Base-by-base conservation (phyloP, 2,113 vertebrate genomes). In the Phalacrocorax pelagicus region DNA sequence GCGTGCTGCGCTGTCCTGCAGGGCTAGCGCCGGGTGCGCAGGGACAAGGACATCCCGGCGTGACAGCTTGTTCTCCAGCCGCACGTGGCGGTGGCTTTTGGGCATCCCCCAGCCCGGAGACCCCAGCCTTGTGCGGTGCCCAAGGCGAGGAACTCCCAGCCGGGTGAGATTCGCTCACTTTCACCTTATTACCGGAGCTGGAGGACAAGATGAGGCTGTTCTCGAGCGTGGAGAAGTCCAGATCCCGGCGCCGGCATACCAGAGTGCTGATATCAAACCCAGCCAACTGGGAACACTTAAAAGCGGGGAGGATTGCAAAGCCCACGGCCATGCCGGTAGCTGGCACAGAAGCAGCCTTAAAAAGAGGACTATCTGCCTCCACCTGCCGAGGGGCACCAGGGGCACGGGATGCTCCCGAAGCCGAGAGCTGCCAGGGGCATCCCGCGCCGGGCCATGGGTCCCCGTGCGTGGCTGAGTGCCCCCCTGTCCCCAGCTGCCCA, bases 51-150 rank as follows among this genome's bases (percentile, higher is more conserved):
- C 59, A 44, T 61, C 40, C 46, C 2, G 1, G 8, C 30, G 24
- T 67, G 54, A 40, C 66, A 57, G 4, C 34, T 72, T 55, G 40
- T 78, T 66, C 77, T 71, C 70, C 44, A 58, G 12, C 82, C 5
- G 1, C 24, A 6, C 0, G 0, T 22, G 4, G 38, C 0, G 0
- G 30, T 6, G 20, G 49, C 23, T 42, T 86, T 58, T 0, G 12
- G 57, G n/a, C 32, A 27, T 71, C 36, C 52, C 49, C 27, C 46
- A 61, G 63, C 57, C 54, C 1, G 0, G 16, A 27, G 42, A 44
- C 13, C n/a, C 30, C 36, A 7, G 44, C 38, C 59, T 62, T 2
- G 2, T 3, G 3, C 2, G 0, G 24, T n/a, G 34, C 29, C 67
- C n/a, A 0, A 6, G 42, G n/a, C 0, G 1, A 66, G 46, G 58